These are phyloP conservation scores for human DNA, from an alignment of 2,113 vertebrate genomes.

Conservation along the genomic window GRCh38 chr4:148438001-148438500, in stretches of 20 bases:
- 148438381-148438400: background rate
- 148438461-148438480: background rate
- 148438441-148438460: background rate
- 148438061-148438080: background rate
- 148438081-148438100: background rate
- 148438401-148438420: background rate
- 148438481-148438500: background rate
- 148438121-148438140: background rate
- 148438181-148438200: background rate
- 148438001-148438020: background rate
- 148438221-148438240: background rate
- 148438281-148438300: background rate
- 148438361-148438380: background rate
- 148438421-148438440: background rate
- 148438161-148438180: background rate
- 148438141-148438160: background rate
- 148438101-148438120: background rate
- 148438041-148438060: background rate
- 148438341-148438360: background rate
- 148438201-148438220: too few relatives aligned
- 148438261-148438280: background rate
- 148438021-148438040: background rate
- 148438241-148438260: background rate
- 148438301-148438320: background rate
- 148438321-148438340: background rate